Conservation (phyloP, 2,113 vertebrate species). For the Epinephelus fuscoguttatus region DNA sequence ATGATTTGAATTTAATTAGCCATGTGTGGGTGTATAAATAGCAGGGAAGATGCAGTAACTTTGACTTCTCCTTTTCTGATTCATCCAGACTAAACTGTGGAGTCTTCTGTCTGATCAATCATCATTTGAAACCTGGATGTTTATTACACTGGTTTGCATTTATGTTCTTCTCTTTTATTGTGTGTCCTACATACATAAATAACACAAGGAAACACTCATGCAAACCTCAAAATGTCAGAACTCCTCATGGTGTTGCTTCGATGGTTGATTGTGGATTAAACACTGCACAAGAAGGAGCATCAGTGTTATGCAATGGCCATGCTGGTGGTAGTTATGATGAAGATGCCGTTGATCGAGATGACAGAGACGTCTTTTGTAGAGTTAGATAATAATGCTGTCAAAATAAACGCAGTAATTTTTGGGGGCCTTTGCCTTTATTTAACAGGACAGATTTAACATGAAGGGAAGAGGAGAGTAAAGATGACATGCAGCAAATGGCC, state of each 20-base stretch:
- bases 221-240: background rate
- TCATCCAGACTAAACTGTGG: slow-evolving; percentile 16
- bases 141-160: slow-evolving; percentile 32
- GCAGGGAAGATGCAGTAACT: background rate
- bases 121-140: slow-evolving; percentile 9
- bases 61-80: slow-evolving; percentile 23
- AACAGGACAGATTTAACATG: too few species aligned
- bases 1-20: slow-evolving; percentile 50
- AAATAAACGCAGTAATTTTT: too few species aligned
- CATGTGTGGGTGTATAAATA: slow-evolving; percentile 39
- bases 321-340: slow-evolving; percentile 5
- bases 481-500: too few species aligned
- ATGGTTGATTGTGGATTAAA: background rate
- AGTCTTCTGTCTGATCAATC: slow-evolving; percentile 38
- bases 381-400: background rate
- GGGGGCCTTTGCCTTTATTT: too few species aligned
- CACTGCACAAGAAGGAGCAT: background rate
- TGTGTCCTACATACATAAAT: background rate
- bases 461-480: too few species aligned
- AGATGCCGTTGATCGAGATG: background rate
- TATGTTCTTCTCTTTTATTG: slow-evolving; percentile 14
- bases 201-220: too few species aligned
- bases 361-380: background rate
- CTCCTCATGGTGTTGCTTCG: background rate
- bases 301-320: background rate